Conservation (phyloP, 2,113 vertebrate genomes). For the Taxidea taxus region DNA sequence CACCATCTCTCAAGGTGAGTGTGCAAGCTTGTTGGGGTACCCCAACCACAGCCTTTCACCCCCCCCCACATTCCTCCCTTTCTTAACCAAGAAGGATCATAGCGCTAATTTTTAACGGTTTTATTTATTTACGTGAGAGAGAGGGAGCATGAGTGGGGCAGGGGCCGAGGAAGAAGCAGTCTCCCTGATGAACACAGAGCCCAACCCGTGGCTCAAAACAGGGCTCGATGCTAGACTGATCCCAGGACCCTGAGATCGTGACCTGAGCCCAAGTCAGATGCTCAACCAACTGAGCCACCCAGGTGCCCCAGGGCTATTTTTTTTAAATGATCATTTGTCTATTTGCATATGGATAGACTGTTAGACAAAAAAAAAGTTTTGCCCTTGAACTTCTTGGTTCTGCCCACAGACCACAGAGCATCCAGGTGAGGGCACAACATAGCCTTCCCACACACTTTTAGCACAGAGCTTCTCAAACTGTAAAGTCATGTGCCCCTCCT, state of each 20-base stretch:
- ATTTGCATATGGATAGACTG: background rate
- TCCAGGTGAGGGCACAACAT: background rate
- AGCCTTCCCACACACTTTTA: background rate
- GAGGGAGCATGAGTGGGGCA: background rate
- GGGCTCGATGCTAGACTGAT: background rate
- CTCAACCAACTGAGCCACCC: background rate
- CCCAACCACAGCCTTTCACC: fast-evolving
- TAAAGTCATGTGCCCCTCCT: fast-evolving
- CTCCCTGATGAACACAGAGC: background rate
- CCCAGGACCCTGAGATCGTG: background rate
- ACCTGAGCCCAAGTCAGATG: background rate
- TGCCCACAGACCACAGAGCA: background rate
- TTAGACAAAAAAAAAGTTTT: background rate
- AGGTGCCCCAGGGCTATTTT: background rate
- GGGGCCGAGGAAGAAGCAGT: background rate
- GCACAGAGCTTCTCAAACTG: background rate
- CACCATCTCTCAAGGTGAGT: constrained; percentile 94
- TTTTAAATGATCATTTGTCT: background rate
- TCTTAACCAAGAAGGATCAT: background rate
- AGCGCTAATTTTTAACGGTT: background rate
- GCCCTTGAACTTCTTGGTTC: background rate
- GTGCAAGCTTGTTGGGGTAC: fast-evolving
- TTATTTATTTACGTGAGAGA: background rate
- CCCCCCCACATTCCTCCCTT: fast-evolving
- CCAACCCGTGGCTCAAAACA: background rate